Percentiles rank a stretch among this genome's conserved stretches.
Conservation (phyloP, 2,113 vertebrate genomes). For the Osmerus eperlanus region DNA sequence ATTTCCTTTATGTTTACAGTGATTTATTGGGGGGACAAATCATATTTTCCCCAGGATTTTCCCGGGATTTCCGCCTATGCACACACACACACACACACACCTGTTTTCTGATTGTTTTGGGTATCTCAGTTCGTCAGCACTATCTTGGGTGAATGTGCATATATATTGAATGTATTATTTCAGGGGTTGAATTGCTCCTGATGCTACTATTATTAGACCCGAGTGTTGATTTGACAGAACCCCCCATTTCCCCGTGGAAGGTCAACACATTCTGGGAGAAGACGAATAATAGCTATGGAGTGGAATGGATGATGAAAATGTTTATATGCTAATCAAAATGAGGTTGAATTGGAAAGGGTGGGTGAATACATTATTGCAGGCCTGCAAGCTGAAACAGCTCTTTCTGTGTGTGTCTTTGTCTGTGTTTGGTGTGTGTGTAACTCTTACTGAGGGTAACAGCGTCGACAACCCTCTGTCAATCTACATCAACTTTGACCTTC, state of each 20-base stretch:
- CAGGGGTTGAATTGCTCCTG: not conserved
- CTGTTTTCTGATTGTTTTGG: not conserved
- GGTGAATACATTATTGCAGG: conserved; percentile 33
- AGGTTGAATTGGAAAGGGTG: conserved; percentile 40
- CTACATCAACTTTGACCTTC: not conserved
- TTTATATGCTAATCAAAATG: conserved; percentile 59
- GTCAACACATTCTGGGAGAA: conserved; percentile 29
- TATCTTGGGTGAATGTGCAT: not conserved
- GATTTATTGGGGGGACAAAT: too few relatives aligned
- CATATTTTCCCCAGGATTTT: too few relatives aligned
- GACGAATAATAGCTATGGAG: conserved; percentile 30
- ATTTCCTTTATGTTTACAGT: too few relatives aligned
- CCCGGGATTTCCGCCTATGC: not conserved
- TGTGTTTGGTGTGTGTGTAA: too few relatives aligned
- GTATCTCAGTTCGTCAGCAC: not conserved
- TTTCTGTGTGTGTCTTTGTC: conserved; percentile 7
- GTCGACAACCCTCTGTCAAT: not conserved
- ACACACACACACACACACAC: not conserved
- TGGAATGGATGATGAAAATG: conserved; percentile 48
- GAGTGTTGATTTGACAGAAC: conserved; percentile 21
- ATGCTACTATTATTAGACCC: not conserved
- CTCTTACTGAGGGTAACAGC: not conserved
- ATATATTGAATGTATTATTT: not conserved
- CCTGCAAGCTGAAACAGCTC: conserved; percentile 42
- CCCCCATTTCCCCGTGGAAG: conserved; percentile 26